Conservation (phyloP, 2,888 invertebrate genomes). For the Lamellibrachia columna region DNA sequence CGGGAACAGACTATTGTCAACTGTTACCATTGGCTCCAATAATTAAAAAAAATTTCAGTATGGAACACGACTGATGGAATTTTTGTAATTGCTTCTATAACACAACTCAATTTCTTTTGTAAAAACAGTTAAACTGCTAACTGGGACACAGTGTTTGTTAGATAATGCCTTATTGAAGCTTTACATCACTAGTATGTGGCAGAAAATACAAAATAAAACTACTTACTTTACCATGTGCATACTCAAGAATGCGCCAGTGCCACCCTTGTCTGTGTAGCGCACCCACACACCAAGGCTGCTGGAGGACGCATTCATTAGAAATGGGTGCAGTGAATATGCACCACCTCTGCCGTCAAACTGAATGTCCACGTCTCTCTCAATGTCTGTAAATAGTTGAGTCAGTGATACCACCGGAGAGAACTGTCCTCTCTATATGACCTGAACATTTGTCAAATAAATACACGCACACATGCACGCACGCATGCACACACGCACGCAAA, state of each 20-base stretch:
- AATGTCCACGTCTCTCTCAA: slow-evolving; percentile 16
- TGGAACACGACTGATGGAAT: neutral
- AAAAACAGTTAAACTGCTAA: no score
- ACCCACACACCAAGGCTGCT: slow-evolving; percentile 13
- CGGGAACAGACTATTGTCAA: neutral
- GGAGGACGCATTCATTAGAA: neutral
- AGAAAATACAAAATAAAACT: neutral
- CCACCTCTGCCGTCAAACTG: slow-evolving; percentile 22
- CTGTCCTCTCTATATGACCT: no score
- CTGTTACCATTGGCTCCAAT: neutral
- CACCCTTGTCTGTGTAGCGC: neutral
- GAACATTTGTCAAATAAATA: no score
- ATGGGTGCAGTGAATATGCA: slow-evolving; percentile 16
- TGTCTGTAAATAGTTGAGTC: neutral
- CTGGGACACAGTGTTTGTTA: no score
- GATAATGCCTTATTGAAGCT: neutral
- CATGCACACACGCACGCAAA: no score
- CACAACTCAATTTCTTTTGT: no score
- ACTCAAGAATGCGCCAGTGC: slow-evolving; percentile 7
- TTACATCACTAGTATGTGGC: neutral
- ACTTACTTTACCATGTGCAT: slow-evolving; percentile 13
- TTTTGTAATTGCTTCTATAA: neutral
- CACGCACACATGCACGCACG: no score
- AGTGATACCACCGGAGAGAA: neutral
- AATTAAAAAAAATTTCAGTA: neutral